Evolutionary conservation across 1,140 invertebrate genomes (phyloP), one percentile per base, ranked within the genome.

Genomic region (Triops longicaudatus): DNA sequence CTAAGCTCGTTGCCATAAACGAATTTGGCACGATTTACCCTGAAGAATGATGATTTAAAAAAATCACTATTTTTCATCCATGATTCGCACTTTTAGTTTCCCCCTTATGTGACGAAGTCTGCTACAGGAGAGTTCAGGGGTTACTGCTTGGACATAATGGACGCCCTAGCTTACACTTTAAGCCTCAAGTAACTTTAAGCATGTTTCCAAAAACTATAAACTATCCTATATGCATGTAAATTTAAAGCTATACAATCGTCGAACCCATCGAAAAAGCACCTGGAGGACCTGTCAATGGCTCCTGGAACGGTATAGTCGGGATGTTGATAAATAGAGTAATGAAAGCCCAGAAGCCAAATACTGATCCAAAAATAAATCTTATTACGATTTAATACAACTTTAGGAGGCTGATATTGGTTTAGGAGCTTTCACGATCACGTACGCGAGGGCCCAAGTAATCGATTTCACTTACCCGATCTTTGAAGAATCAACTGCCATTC

Each of bases 401-500:
- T 37, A 83, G 82, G 81, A 80, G 78, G 85, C 83, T 26, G 85
- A 86, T 80, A 75, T 86, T 27, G 86, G 84, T 4, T 81, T 84
- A 10, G 83, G 83, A 10, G 82, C 82, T 6, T 82, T 86, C 76
- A 85, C 85, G 7, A 85, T 86, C 72, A 86, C 84, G n/a, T 80
- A 84, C 71, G 79, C 82, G 26, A 78, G 85, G 26, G 81, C 82
- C 7, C 79, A 81, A 75, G 86, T 84, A 11, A 81, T 85, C 26
- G 84, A 85, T 76, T 86, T 86, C 79, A 85, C 84, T 1, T 79
- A 82, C 10, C 80, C 84, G 5, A 85, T 84, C 77, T 81, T 82
- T 74, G 80, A 82, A 71, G 83, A 83, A 63, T 80, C 82, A 2
- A 79, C 81, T 14, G 80, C 80, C 28, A 83, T 83, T 76, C 78